Conservation (phyloP, 2,888 invertebrate genomes). For the Autographa pulchrina region DNA sequence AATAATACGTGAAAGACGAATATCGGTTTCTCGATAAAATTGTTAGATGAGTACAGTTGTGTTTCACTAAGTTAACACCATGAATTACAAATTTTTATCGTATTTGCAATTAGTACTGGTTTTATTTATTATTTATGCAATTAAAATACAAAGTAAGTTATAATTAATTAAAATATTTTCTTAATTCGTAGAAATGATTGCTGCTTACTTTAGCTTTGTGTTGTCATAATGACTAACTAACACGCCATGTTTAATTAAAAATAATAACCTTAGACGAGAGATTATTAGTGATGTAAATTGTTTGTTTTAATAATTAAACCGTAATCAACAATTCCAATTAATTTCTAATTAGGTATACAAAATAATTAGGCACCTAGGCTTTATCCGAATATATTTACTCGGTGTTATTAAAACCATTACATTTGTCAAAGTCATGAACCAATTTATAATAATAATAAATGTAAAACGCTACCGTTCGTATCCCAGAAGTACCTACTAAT, state of each 20-base stretch:
- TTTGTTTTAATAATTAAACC: not conserved
- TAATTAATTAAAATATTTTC: not conserved
- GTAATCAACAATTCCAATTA: not conserved
- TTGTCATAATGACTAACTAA: not conserved
- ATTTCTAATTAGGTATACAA: not conserved
- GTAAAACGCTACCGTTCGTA: too few relatives aligned
- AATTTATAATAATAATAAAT: too few relatives aligned
- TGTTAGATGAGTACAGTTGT: not conserved
- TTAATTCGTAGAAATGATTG: not conserved
- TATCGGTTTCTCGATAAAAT: not conserved
- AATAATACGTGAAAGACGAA: not conserved
- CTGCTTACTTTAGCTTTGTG: not conserved
- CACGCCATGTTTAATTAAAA: not conserved
- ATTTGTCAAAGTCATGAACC: too few relatives aligned
- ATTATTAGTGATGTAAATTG: not conserved
- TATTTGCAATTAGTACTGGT: slow-evolving; percentile 24
- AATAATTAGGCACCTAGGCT: not conserved
- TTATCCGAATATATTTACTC: not conserved
- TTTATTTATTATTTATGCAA: slow-evolving; percentile 38
- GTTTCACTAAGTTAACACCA: slow-evolving; percentile 8
- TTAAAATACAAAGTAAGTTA: slow-evolving; percentile 36
- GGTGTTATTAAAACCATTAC: not conserved
- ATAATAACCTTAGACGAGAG: not conserved
- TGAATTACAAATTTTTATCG: slow-evolving; percentile 32
- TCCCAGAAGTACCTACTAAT: too few relatives aligned